phyloP scores from a whole-genome alignment of 1,140 invertebrate species.

The Magallana ariakensis region DNA sequence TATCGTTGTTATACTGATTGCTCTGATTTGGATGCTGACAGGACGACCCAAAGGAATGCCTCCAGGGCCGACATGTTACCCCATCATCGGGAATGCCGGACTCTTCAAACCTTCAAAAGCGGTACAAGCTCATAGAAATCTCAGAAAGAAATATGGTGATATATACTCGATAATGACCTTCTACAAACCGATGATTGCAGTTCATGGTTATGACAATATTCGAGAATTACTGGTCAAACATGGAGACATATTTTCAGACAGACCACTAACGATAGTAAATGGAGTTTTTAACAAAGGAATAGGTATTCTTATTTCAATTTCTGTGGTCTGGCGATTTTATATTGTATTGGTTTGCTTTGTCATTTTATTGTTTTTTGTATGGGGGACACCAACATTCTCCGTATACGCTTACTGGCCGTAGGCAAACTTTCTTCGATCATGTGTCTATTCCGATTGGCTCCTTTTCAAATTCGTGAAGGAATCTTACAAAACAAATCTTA shows the following conservation, averaged over 20 bases:
- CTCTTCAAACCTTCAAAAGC: not conserved
- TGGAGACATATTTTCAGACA: slow-evolving; percentile 52
- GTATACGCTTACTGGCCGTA: no score
- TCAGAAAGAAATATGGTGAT: slow-evolving; percentile 58
- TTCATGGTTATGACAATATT: slow-evolving; percentile 57
- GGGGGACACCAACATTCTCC: no score
- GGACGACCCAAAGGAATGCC: not conserved
- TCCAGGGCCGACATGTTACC: slow-evolving; percentile 37
- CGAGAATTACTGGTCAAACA: slow-evolving; percentile 57
- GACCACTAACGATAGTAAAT: slow-evolving; percentile 24
- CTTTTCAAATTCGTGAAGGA: no score
- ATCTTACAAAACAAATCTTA: no score
- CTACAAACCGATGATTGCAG: slow-evolving; percentile 49
- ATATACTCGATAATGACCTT: slow-evolving; percentile 57
- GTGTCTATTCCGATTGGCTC: no score
- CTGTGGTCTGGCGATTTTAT: not conserved
- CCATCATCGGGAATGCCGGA: slow-evolving; percentile 15
- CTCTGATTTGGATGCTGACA: not conserved
- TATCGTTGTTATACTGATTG: not conserved
- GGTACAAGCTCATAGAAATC: not conserved
- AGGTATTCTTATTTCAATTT: not conserved
- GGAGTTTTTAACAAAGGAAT: not conserved
- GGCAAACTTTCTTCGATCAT: no score
- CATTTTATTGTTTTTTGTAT: not conserved
- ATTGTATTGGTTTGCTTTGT: no score